Conservation (phyloP, 1,140 invertebrate genomes). For the Eriocheir sinensis region DNA sequence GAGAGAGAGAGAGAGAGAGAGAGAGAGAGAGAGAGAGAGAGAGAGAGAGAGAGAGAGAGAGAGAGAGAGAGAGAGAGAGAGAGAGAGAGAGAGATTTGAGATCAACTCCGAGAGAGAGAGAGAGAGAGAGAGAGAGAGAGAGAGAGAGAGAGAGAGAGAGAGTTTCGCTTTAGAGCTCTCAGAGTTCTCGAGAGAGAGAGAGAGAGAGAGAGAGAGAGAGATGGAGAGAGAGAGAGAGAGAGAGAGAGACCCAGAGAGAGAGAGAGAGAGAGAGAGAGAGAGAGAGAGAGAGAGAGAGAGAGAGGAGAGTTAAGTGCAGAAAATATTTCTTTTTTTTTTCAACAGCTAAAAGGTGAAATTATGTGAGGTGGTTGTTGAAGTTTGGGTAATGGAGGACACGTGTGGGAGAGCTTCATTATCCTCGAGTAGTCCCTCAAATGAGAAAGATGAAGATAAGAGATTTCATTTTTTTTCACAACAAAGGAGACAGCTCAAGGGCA, state of each 20-base stretch:
- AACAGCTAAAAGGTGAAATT: background rate
- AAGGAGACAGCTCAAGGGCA: too few relatives aligned
- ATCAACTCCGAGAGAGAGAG: too few relatives aligned
- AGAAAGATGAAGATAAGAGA: slow-evolving; percentile 24
- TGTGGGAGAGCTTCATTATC: background rate
- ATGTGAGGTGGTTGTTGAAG: background rate
- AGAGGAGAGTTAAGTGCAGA: background rate
- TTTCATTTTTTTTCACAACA: too few relatives aligned
- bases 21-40: too few relatives aligned
- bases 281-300: slow-evolving; percentile 17
- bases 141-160: too few relatives aligned
- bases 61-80: too few relatives aligned
- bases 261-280: slow-evolving; percentile 19
- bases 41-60: too few relatives aligned
- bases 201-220: background rate
- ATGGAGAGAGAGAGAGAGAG: slow-evolving; percentile 12
- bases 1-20: too few relatives aligned
- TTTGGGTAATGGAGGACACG: background rate
- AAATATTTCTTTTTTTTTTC: background rate
- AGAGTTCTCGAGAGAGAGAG: too few relatives aligned
- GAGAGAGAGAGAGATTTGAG: too few relatives aligned
- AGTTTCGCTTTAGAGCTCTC: too few relatives aligned
- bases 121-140: too few relatives aligned
- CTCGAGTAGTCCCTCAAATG: background rate
- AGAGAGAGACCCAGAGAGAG: background rate